Percentiles rank a stretch among this genome's conserved stretches.
Evolutionary conservation across 1,140 invertebrate genomes (phyloP).

Genomic region (Yoshiicerus persimilis): DNA sequence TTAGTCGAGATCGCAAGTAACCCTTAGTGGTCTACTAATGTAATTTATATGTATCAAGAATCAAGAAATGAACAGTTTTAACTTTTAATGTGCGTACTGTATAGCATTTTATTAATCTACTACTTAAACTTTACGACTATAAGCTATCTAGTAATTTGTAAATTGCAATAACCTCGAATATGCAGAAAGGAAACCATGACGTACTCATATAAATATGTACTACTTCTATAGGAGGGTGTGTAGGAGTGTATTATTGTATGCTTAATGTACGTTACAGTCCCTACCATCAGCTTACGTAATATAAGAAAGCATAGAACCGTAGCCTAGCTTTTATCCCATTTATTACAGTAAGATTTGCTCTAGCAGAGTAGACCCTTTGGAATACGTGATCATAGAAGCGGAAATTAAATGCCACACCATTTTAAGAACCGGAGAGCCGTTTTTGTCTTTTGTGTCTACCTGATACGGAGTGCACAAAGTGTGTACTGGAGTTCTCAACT

Average conservation of each 20-base stretch:
- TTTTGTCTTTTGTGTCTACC: not conserved
- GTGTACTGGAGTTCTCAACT: not conserved
- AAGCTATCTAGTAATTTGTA: not conserved
- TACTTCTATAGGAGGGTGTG: not conserved
- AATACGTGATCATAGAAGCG: not conserved
- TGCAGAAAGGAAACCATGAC: not conserved
- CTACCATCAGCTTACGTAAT: too few species aligned
- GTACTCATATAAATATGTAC: not conserved
- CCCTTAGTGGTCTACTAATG: not conserved
- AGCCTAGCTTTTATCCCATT: not conserved
- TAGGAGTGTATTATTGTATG: not conserved
- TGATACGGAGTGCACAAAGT: not conserved
- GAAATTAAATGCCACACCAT: slow-evolving; percentile 7
- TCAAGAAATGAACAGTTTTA: not conserved
- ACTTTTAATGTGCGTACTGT: not conserved
- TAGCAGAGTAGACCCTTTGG: not conserved
- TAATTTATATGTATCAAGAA: not conserved
- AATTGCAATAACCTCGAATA: not conserved
- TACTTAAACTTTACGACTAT: not conserved
- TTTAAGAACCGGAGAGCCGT: not conserved
- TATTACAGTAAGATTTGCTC: not conserved
- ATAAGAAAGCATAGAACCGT: not conserved
- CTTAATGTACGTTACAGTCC: too few species aligned
- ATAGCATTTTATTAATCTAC: not conserved
- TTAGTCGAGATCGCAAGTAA: not conserved